A percentile compares a stretch with the other conserved stretches of the same genome.
These are phyloP conservation scores for Hololepta plana DNA, from an alignment of 2,888 invertebrate genomes.

Conservation along the genomic window DNA sequence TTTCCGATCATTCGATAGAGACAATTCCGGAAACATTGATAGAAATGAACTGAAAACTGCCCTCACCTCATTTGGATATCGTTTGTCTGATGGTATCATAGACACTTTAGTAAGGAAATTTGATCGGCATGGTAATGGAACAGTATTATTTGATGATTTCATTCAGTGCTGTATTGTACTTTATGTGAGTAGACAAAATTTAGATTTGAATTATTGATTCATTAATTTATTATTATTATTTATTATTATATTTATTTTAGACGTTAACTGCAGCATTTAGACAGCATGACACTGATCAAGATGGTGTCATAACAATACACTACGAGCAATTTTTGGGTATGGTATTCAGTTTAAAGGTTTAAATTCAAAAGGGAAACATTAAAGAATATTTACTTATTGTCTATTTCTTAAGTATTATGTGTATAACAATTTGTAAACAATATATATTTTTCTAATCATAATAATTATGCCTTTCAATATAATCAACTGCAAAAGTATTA, in stretches of 20 bases:
- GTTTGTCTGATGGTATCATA: slow-evolving; percentile 67
- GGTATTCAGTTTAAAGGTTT: slow-evolving; percentile 67
- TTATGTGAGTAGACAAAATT: slow-evolving; percentile 49
- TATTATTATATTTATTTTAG: slow-evolving; percentile 34
- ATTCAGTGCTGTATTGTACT: slow-evolving; percentile 90
- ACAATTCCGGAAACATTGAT: slow-evolving; percentile 87
- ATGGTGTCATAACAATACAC: slow-evolving; percentile 87
- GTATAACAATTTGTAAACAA: too few relatives aligned
- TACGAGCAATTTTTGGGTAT: slow-evolving; percentile 91
- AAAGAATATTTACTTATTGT: too few relatives aligned
- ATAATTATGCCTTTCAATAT: too few relatives aligned
- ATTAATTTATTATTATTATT: slow-evolving; percentile 6
- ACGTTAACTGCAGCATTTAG: slow-evolving; percentile 78
- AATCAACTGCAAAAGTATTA: too few relatives aligned
- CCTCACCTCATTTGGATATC: slow-evolving; percentile 75
- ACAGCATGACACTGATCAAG: slow-evolving; percentile 77
- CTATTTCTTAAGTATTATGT: too few relatives aligned
- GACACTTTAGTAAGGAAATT: slow-evolving; percentile 77
- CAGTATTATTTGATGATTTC: slow-evolving; percentile 94
- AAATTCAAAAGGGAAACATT: too few relatives aligned
- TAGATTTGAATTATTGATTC: not conserved
- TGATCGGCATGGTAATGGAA: slow-evolving; percentile 79
- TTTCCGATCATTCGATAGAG: slow-evolving; percentile 85
- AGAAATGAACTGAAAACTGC: slow-evolving; percentile 78
- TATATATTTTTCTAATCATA: too few relatives aligned